Conservation (phyloP, 2,888 invertebrate species). For the Ichneumon xanthorius region DNA sequence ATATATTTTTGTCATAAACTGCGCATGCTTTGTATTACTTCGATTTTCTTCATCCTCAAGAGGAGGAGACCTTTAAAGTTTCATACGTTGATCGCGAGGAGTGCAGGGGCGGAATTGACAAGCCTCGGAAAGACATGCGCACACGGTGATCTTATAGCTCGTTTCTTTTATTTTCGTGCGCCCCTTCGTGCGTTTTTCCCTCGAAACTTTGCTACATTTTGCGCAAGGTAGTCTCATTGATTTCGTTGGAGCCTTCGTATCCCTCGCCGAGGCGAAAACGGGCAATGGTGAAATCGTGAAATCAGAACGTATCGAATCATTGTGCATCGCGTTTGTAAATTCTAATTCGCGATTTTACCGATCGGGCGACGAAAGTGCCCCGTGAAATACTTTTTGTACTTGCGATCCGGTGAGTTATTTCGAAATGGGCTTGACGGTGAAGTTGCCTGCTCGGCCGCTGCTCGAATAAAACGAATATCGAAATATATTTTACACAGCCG, state of each 20-base stretch:
- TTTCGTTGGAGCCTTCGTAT: neutral
- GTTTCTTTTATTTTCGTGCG: neutral
- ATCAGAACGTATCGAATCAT: neutral
- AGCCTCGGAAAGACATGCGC: constrained; percentile 8
- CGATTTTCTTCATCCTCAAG: neutral
- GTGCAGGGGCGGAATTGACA: neutral
- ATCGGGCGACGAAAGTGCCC: neutral
- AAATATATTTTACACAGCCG: neutral
- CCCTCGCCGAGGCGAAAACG: neutral
- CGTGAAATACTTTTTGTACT: neutral
- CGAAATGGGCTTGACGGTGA: neutral
- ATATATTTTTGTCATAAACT: neutral
- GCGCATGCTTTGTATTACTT: neutral
- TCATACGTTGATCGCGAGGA: neutral
- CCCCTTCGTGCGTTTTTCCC: neutral
- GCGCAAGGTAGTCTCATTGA: constrained; percentile 3
- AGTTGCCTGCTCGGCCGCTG: neutral
- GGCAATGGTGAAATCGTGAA: neutral
- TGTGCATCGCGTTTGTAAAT: neutral
- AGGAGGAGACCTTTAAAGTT: neutral
- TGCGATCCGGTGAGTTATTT: neutral
- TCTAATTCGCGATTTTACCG: too few species aligned
- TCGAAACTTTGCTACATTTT: neutral
- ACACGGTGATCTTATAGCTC: neutral
- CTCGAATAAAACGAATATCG: neutral